These are phyloP conservation scores for Euproctis similis DNA, from an alignment of 2,888 invertebrate genomes.

Conservation along the genomic window DNA sequence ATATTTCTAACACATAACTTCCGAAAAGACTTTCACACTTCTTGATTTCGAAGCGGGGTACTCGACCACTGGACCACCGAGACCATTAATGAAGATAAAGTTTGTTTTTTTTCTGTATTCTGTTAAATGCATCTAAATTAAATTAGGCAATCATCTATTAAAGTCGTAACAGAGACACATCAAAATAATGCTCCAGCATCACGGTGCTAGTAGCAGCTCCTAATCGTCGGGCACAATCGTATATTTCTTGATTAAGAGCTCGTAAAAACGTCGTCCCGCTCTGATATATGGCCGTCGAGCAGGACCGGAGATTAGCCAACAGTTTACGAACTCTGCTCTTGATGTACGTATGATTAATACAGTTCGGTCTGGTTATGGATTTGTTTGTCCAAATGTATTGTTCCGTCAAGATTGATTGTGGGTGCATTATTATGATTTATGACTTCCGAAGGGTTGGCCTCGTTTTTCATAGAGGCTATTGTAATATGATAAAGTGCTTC, in stretches of 20 bases:
- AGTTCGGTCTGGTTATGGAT: slow-evolving; percentile 8
- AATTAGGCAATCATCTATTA: too few relatives aligned
- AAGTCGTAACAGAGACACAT: too few relatives aligned
- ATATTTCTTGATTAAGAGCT: slow-evolving; percentile 68
- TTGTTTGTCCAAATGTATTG: slow-evolving; percentile 11
- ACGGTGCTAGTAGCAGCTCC: slow-evolving; percentile 54
- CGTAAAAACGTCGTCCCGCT: slow-evolving; percentile 67
- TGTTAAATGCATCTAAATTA: too few relatives aligned
- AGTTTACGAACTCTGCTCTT: slow-evolving; percentile 22
- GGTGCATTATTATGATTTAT: slow-evolving; percentile 9
- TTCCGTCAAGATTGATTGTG: slow-evolving; percentile 16
- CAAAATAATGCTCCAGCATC: slow-evolving; percentile 63
- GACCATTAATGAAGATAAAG: too few relatives aligned
- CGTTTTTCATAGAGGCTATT: slow-evolving; percentile 3
- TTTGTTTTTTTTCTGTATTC: too few relatives aligned
- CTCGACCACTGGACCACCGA: too few relatives aligned
- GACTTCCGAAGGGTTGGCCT: slow-evolving; percentile 4
- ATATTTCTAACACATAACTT: too few relatives aligned
- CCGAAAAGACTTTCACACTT: too few relatives aligned
- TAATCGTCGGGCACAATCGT: slow-evolving; percentile 61
- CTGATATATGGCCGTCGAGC: slow-evolving; percentile 48
- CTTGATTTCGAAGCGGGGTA: too few relatives aligned
- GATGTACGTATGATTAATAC: slow-evolving; percentile 18
- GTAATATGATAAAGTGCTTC: slow-evolving; percentile 2
- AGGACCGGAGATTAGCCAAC: slow-evolving; percentile 47